Evolutionary conservation across 2,797 vertebrate genomes (phyloP), one percentile per base, ranked within the genome.

Genomic region (Brachyalestes nurse): DNA sequence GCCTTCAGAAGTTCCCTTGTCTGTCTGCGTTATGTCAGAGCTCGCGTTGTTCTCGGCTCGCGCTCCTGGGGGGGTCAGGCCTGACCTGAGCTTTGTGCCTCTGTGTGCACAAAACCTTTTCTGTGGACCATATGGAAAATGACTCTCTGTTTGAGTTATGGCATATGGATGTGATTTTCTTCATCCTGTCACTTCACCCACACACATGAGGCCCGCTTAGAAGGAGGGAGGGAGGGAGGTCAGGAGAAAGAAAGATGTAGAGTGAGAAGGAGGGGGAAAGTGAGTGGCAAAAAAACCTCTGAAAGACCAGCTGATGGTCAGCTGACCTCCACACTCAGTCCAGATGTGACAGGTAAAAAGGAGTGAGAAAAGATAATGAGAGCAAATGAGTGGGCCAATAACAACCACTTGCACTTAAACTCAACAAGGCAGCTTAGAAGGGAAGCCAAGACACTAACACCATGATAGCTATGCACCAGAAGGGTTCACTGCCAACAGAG

Each of bases 161-260:
- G 85, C 92, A 91, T 92, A 92, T 91, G 91, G 91, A 90, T 91
- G 89, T 88, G 87, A 93, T 94, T 94, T 93, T 89, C 85, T 82
- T 88, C 86, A 85, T 89, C 87, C 88, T 72, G 70, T 86, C 84
- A 88, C 87, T 88, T 89, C 90, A 90, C 88, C 86, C 71, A 87
- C 83, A 77, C 82, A 85, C 86, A 84, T 78, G 40, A 87, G 81
- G 74, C 62, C 76, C 16, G 64, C 0, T 2, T 28, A 81, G 82
- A 79, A 60, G 28, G 84, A 45, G 70, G 57, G 82, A 85, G 79
- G 62, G 58, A 83, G 23, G 75, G 83, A 79, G 55, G 55, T 81
- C 85, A 70, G 34, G 12, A 80, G 10, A 72, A 34, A 79, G 71
- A 69, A 42, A 47, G 17, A 40, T 5, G 53, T 78, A 85, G 78